Percentiles rank a stretch among this genome's conserved stretches.
Conservation (phyloP, 1,140 invertebrate genomes). For the Trichoplusia ni region DNA sequence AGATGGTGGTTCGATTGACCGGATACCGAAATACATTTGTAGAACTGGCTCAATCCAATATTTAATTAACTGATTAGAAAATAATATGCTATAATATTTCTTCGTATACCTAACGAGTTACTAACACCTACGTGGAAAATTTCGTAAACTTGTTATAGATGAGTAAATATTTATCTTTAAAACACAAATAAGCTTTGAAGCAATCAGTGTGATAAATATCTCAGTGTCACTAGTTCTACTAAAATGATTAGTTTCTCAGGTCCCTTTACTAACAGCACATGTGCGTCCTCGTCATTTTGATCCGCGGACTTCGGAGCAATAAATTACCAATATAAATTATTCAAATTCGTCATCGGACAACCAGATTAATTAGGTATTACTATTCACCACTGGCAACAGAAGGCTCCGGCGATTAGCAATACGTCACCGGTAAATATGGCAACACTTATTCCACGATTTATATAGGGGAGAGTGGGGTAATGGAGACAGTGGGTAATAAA, state of each 20-base stretch:
- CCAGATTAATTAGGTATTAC: conserved; percentile 77
- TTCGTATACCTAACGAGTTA: no score
- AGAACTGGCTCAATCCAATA: no score
- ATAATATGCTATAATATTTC: no score
- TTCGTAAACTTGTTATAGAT: no score
- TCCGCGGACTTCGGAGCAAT: conserved; percentile 55
- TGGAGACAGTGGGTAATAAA: conserved; percentile 74
- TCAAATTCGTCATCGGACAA: conserved; percentile 70
- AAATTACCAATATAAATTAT: conserved; percentile 77
- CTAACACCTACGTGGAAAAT: no score
- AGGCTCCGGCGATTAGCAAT: conserved; percentile 72
- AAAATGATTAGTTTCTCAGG: conserved; percentile 26
- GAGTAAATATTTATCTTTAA: no score
- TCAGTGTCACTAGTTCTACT: conserved; percentile 3
- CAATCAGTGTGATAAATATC: background rate
- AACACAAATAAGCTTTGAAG: no score
- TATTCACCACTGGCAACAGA: conserved; percentile 67
- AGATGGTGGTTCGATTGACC: no score
- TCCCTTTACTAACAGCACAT: conserved; percentile 34
- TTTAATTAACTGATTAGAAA: no score
- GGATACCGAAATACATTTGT: no score
- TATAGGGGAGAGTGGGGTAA: conserved; percentile 69
- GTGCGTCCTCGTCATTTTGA: conserved; percentile 48
- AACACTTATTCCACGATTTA: conserved; percentile 79
- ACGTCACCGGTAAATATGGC: conserved; percentile 80